These are phyloP conservation scores for Incurvaria masculella DNA, from an alignment of 2,888 invertebrate genomes.

Conservation along the genomic window DNA sequence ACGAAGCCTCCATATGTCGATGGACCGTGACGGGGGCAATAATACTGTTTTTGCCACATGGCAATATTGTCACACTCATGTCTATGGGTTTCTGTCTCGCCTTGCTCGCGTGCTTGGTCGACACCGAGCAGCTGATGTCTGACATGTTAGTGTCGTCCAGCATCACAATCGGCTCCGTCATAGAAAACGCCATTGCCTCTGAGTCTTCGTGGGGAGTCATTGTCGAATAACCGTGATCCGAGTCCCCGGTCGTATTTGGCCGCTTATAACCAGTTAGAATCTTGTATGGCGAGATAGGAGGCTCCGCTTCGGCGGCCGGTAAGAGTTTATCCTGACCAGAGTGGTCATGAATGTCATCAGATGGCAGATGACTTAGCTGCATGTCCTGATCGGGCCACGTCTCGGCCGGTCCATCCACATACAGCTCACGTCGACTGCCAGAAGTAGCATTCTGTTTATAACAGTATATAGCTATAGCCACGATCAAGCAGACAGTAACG, in stretches of 20 bases:
- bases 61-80: constrained; percentile 46
- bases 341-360: constrained; percentile 64
- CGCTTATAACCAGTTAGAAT: constrained; percentile 79
- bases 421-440: constrained; percentile 47
- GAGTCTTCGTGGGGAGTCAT: constrained; percentile 92
- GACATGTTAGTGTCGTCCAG: constrained; percentile 48
- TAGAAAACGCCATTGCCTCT: constrained; percentile 75
- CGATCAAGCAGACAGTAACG: constrained; percentile 73
- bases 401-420: constrained; percentile 50
- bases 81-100: constrained; percentile 39
- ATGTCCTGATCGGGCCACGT: constrained; percentile 57
- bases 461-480: constrained; percentile 82
- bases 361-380: constrained; percentile 71
- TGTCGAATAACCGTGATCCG: constrained; percentile 94
- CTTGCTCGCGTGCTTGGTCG: constrained; percentile 50
- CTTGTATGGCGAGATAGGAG: constrained; percentile 82
- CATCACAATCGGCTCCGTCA: constrained; percentile 60
- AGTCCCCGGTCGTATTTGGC: constrained; percentile 72
- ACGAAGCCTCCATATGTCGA: constrained; percentile 80
- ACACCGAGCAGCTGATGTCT: constrained; percentile 57
- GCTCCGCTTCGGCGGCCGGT: constrained; percentile 57
- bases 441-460: constrained; percentile 66
- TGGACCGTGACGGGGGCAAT: constrained; percentile 90
- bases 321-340: constrained; percentile 66
- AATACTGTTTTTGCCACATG: constrained; percentile 58